Conservation (phyloP, 1,140 invertebrate species). For the Sitodiplosis mosellana region DNA sequence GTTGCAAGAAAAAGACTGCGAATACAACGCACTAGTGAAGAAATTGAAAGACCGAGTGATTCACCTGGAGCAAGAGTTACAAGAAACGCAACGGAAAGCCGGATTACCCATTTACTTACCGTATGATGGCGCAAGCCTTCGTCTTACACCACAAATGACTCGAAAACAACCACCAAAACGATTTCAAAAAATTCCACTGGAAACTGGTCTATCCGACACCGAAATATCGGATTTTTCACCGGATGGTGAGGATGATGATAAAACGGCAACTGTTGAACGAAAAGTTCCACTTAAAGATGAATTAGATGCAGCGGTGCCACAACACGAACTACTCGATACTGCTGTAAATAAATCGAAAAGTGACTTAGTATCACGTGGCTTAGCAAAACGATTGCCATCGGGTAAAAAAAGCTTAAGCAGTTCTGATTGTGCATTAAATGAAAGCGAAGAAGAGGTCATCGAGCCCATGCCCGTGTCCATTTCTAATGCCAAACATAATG, state of each 20-base stretch:
- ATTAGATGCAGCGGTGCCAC: constrained; percentile 67
- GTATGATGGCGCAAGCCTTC: constrained; percentile 51
- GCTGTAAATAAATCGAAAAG: constrained; percentile 75
- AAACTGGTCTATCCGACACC: constrained; percentile 45
- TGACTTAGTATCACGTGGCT: constrained; percentile 48
- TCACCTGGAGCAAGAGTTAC: constrained; percentile 34
- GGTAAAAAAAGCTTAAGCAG: constrained; percentile 15
- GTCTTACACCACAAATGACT: constrained; percentile 54
- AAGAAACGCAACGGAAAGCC: constrained; percentile 69
- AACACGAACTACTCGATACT: constrained; percentile 58
- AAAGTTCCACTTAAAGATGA: constrained; percentile 59
- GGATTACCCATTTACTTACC: constrained; percentile 68
- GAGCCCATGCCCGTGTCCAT: not conserved
- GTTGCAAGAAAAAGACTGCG: constrained; percentile 68
- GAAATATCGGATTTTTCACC: constrained; percentile 52
- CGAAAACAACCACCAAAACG: constrained; percentile 47
- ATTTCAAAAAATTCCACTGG: constrained; percentile 40
- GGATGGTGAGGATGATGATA: constrained; percentile 38
- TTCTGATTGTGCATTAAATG: constrained; percentile 20
- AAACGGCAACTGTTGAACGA: constrained; percentile 55
- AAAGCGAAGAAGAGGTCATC: constrained; percentile 11
- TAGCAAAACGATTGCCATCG: constrained; percentile 33
- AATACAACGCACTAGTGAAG: constrained; percentile 74
- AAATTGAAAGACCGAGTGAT: constrained; percentile 64
- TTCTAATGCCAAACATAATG: not conserved